Evolutionary conservation across 2,113 vertebrate genomes (phyloP).

Genomic region (Butastur rufipennis): DNA sequence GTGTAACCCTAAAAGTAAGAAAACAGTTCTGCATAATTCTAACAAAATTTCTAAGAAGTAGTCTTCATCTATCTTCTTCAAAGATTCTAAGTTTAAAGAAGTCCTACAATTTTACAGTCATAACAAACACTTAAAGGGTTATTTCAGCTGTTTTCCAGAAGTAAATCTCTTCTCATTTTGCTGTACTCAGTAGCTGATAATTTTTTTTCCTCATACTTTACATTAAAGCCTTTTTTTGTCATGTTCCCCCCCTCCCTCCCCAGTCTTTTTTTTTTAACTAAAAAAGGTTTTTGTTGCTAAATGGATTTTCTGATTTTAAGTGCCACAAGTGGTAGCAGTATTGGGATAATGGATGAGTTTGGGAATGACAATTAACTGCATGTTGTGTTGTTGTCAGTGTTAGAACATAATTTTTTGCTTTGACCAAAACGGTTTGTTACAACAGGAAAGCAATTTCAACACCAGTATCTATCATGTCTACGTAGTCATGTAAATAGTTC

Average conservation of each 20-base stretch:
- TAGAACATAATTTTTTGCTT: neutral
- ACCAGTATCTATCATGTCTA: neutral
- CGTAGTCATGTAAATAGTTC: neutral
- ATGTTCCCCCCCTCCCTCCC: fast-evolving
- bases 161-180: neutral
- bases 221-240: neutral
- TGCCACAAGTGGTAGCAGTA: neutral
- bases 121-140: neutral
- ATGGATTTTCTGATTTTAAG: neutral
- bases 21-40: neutral
- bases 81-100: neutral
- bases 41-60: neutral
- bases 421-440: neutral
- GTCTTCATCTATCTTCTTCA: neutral
- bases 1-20: neutral
- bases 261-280: neutral
- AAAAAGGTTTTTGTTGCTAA: neutral
- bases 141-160: neutral
- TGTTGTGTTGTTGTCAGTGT: fast-evolving
- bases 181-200: neutral
- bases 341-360: neutral
- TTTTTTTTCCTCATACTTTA: neutral
- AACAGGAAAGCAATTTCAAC: neutral
- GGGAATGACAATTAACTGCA: neutral
- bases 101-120: neutral